Evolutionary conservation across 2,113 vertebrate species (phyloP).

Genomic region (Pteruthius melanotis): DNA sequence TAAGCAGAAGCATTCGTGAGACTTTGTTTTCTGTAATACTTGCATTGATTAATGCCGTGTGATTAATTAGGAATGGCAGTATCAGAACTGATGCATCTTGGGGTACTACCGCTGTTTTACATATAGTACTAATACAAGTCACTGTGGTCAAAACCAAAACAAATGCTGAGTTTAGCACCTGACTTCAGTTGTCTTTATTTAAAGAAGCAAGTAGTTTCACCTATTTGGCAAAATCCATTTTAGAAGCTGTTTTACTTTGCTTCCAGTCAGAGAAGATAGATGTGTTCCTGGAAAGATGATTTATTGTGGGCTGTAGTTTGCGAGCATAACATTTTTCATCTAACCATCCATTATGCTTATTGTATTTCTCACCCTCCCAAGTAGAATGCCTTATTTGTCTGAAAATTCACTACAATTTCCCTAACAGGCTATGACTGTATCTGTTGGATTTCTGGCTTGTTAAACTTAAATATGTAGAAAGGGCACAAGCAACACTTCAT

Average conservation of each 20-base stretch:
- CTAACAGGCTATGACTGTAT: not conserved
- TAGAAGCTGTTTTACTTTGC: not conserved
- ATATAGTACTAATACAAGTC: not conserved
- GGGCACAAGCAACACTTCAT: not conserved
- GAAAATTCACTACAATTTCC: not conserved
- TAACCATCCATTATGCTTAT: not conserved
- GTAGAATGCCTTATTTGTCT: slow-evolving; percentile 33
- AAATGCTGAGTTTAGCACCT: not conserved
- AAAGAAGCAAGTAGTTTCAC: not conserved
- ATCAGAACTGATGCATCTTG: not conserved
- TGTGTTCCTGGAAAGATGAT: not conserved
- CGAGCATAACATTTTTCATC: not conserved
- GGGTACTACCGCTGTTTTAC: not conserved
- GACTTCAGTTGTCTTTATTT: not conserved
- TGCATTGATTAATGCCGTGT: not conserved
- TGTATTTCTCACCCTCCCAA: not conserved
- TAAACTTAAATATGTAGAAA: not conserved
- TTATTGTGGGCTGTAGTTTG: not conserved
- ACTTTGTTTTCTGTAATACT: not conserved
- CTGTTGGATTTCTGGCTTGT: not conserved
- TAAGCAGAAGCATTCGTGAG: not conserved
- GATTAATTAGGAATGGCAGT: not conserved
- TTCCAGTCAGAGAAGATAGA: not conserved
- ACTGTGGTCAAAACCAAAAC: not conserved
- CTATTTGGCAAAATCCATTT: not conserved